Base-by-base conservation (phyloP, 2,797 vertebrate genomes). In the Syngnathus rostellatus region DNA sequence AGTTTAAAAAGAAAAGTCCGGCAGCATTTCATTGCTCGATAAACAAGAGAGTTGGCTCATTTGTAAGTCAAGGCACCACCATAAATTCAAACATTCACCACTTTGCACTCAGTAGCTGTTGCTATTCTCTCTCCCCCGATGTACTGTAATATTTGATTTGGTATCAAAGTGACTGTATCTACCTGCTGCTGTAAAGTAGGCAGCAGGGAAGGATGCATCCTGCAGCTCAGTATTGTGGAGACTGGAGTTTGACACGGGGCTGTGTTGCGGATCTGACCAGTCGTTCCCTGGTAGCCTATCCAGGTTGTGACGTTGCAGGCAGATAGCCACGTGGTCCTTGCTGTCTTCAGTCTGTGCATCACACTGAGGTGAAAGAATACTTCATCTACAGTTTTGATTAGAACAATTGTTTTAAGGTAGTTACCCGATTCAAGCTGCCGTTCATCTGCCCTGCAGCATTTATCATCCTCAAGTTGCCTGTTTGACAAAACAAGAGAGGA, bases 321-420 rank as follows among this genome's bases (percentile, higher is more conserved):
- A 81, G 67, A 88, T 69, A 75, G 84, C 75, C 72, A 89, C 75
- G 31, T 85, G 84, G 21, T 87, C 87, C 72, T 91, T 89, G 74
- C 51, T 81, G 62, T 90, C 89, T 8, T 86, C 78, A n/a, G 70
- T 65, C 89, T 90, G 66, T 48, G 59, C 68, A 60, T 21, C n/a
- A 70, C 25, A 40, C n/a, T 2, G 12, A 64, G 5, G n/a, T 51
- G 23, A 38, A 64, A n/a, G 7, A 3, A 8, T n/a, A 51, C 25
- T 38, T 38, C 17, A 37, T 19, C 1, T 41, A 62, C 6, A 5
- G 17, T 25, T 51, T 37, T 23, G 21, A 8, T 46, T 25, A 6
- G 14, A 3, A 40, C 7, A 12, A 19, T 10, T 2, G 16, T 64
- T 51, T 38, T 12, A 2, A 25, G 48, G 60, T 62, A 69, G 68